phyloP scores from a whole-genome alignment of 2,113 vertebrate species.

The Crotalus viridis region DNA sequence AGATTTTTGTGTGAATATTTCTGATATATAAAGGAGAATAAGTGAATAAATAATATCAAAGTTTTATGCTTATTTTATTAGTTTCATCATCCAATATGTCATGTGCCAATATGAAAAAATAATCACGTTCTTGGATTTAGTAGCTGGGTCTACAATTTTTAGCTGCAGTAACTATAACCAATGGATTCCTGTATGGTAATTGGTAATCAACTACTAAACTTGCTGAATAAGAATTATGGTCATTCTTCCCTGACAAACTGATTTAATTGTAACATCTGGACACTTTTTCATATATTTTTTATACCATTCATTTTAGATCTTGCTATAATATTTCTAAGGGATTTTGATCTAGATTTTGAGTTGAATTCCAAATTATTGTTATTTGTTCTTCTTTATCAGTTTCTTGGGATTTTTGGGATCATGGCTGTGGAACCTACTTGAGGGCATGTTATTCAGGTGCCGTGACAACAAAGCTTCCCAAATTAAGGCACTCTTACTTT shows the following conservation, averaged over 20 bases:
- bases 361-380: not conserved
- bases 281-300: not conserved
- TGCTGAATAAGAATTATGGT: not conserved
- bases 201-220: not conserved
- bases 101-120: not conserved
- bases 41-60: not conserved
- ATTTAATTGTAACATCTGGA: not conserved
- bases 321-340: not conserved
- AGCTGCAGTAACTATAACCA: not conserved
- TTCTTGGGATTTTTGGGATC: not conserved
- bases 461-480: not conserved
- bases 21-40: not conserved
- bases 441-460: not conserved
- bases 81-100: not conserved
- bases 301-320: not conserved
- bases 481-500: not conserved
- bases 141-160: not conserved
- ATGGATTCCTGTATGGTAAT: not conserved
- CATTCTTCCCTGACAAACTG: not conserved
- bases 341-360: not conserved
- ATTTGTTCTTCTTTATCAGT: not conserved
- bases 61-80: not conserved
- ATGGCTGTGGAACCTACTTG: not conserved
- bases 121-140: not conserved
- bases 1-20: not conserved